Percentiles rank a stretch among this genome's conserved stretches.
Evolutionary conservation across 1,140 invertebrate species (phyloP).

Genomic region (Euura saliciscinereae): DNA sequence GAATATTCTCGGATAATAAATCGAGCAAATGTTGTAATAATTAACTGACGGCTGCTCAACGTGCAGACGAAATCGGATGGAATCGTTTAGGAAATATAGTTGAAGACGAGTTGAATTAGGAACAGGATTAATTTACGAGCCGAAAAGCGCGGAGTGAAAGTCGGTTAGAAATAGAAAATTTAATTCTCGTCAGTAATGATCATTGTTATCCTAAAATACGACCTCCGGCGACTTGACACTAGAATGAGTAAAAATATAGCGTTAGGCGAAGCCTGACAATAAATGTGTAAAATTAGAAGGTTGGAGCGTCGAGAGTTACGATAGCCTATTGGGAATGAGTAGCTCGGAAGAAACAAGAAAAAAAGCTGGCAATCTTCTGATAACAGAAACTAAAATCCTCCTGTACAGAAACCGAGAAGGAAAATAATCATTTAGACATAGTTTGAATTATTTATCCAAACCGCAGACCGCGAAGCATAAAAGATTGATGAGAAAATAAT

Average conservation of each 20-base stretch:
- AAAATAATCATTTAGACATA: no score
- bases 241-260: not conserved
- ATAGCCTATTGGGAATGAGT: not conserved
- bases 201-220: not conserved
- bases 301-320: not conserved
- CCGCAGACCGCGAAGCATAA: no score
- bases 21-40: no score
- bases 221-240: not conserved
- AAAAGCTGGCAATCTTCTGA: slow-evolving; percentile 7
- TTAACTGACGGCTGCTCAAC: no score
- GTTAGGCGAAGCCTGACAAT: not conserved
- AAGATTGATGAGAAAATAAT: no score
- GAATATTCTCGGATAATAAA: no score
- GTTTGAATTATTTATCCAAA: no score
- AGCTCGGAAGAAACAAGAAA: not conserved
- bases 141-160: not conserved
- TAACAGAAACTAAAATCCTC: no score
- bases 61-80: no score
- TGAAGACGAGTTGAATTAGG: not conserved
- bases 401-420: no score
- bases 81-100: no score
- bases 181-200: not conserved
- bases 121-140: not conserved
- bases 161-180: not conserved
- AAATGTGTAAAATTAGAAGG: slow-evolving; percentile 5